These are phyloP conservation scores for Tokudaia tokunoshimensis DNA, from an alignment of 2,797 vertebrate species.

Conservation along the genomic window DNA sequence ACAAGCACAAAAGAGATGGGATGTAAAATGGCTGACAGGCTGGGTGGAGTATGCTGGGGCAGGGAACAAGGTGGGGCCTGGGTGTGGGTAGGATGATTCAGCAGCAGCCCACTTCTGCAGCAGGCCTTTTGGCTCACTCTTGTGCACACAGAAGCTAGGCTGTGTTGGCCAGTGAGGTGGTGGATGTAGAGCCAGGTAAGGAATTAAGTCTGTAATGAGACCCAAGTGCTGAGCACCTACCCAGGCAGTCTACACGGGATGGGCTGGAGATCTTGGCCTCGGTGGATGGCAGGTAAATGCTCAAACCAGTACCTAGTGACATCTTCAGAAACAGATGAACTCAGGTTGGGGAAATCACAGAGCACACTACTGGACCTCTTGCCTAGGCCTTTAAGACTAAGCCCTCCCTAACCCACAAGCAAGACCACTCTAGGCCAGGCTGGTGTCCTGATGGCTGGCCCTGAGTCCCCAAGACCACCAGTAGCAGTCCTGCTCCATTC, in stretches of 20 bases:
- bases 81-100: neutral
- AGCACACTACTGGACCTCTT: neutral
- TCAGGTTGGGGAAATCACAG: neutral
- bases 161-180: neutral
- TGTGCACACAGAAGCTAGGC: neutral
- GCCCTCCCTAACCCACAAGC: no score
- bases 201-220: neutral
- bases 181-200: neutral
- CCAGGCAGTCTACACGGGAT: no score
- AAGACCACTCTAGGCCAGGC: neutral
- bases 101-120: neutral
- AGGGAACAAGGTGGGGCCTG: neutral
- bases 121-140: neutral
- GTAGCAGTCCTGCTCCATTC: neutral
- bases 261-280: neutral
- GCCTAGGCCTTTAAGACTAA: neutral
- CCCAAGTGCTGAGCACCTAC: neutral
- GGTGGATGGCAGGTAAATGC: neutral
- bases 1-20: neutral
- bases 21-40: neutral
- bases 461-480: neutral
- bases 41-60: neutral
- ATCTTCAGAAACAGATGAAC: neutral
- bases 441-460: neutral
- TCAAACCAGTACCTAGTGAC: neutral